Percentiles rank a stretch among this genome's conserved stretches.
Evolutionary conservation across 2,113 vertebrate genomes (phyloP).

Genomic region (Lutjanus erythropterus): DNA sequence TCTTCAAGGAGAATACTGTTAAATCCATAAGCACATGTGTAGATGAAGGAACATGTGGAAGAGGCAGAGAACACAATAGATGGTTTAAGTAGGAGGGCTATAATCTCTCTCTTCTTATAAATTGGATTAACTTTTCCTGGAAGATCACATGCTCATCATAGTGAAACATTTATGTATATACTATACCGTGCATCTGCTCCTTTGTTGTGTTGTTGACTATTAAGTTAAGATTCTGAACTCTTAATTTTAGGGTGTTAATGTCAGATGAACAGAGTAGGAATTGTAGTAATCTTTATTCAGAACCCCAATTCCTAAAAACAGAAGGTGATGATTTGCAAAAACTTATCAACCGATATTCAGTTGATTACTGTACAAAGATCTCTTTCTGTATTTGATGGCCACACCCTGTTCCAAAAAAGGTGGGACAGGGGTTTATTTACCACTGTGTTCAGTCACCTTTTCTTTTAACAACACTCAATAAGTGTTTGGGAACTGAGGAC

Average conservation of each 20-base stretch:
- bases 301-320: no score
- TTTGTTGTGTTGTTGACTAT: background rate
- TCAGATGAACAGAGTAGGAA: background rate
- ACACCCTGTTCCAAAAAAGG: no score
- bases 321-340: no score
- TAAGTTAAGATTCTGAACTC: no score
- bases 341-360: no score
- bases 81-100: slow-evolving; percentile 24
- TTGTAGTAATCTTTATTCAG: background rate
- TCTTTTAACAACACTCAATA: no score
- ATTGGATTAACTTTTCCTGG: slow-evolving; percentile 56
- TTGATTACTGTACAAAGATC: no score
- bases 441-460: no score
- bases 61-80: slow-evolving; percentile 14
- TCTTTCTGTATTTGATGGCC: no score
- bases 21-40: slow-evolving; percentile 33
- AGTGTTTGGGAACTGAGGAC: no score
- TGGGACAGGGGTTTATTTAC: no score
- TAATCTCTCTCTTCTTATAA: slow-evolving; percentile 36
- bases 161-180: slow-evolving; percentile 13
- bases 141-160: slow-evolving; percentile 23
- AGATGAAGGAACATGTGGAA: slow-evolving; percentile 6
- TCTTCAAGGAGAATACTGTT: slow-evolving; percentile 15
- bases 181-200: background rate
- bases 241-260: background rate